These are phyloP conservation scores for Spermophilus dauricus DNA, from an alignment of 2,113 vertebrate genomes.

Conservation along the genomic window DNA sequence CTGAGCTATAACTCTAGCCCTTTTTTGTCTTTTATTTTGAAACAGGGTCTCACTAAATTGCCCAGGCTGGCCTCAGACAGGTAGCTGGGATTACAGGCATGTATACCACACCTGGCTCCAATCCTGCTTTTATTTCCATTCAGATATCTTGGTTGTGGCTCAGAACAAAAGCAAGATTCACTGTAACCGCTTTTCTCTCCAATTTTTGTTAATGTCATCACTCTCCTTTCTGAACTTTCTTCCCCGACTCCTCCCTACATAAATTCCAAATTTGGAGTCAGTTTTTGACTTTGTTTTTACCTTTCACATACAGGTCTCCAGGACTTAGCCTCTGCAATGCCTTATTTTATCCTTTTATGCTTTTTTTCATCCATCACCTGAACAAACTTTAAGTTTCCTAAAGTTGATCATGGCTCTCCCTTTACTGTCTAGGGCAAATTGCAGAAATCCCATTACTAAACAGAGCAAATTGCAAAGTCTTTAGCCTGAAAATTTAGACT, in stretches of 20 bases:
- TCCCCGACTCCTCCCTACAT: neutral
- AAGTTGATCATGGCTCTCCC: neutral
- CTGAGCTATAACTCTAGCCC: no score
- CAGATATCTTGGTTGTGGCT: neutral
- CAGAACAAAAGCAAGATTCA: conserved; percentile 37
- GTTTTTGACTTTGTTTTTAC: conserved; percentile 2
- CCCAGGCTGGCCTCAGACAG: no score
- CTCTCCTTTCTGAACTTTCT: neutral
- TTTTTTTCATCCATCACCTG: neutral
- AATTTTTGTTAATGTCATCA: neutral
- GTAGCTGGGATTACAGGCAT: no score
- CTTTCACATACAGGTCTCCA: neutral
- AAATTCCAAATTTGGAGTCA: neutral
- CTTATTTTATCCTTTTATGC: neutral
- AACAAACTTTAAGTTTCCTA: conserved; percentile 2
- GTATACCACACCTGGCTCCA: neutral
- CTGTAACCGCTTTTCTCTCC: neutral
- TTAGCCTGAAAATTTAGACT: conserved; percentile 9
- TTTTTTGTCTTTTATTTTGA: no score
- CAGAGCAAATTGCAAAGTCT: neutral
- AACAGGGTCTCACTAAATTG: no score
- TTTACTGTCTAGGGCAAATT: conserved; percentile 39
- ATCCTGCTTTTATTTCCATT: conserved; percentile 4
- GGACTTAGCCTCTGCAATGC: neutral
- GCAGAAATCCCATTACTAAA: neutral